Conservation (phyloP, 2,113 vertebrate genomes). For the Tapirus terrestris region DNA sequence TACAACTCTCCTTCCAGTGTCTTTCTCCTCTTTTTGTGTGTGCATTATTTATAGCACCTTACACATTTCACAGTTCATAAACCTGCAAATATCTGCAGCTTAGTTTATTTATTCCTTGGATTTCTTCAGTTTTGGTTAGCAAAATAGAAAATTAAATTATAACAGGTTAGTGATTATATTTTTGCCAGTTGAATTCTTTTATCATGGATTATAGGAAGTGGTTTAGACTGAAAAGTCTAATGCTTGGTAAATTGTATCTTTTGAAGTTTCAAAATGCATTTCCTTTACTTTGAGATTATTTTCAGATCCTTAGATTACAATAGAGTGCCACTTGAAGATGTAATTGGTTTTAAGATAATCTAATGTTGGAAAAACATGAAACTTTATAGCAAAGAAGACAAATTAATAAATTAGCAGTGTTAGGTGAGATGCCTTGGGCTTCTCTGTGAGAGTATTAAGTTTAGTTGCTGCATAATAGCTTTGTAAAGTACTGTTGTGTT, state of each 20-base stretch:
- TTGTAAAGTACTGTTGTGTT: slow-evolving; percentile 12
- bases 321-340: slow-evolving; percentile 26
- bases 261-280: slow-evolving; percentile 49
- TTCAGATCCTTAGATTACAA: slow-evolving; percentile 57
- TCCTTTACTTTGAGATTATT: slow-evolving; percentile 50
- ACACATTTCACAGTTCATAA: neutral
- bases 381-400: slow-evolving; percentile 72
- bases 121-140: slow-evolving; percentile 9
- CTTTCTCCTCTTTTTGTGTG: neutral
- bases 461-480: slow-evolving; percentile 62
- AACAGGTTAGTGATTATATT: slow-evolving; percentile 27
- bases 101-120: slow-evolving; percentile 6
- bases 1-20: neutral
- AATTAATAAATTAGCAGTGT: slow-evolving; percentile 81
- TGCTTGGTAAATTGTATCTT: slow-evolving; percentile 45
- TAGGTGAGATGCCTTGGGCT: slow-evolving; percentile 67
- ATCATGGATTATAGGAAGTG: slow-evolving; percentile 12
- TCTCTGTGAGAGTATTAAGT: slow-evolving; percentile 68
- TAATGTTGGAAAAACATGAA: slow-evolving; percentile 69
- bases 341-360: slow-evolving; percentile 60
- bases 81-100: neutral
- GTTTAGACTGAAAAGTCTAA: slow-evolving; percentile 11
- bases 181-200: slow-evolving; percentile 17
- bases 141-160: slow-evolving; percentile 10
- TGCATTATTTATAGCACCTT: neutral